These are phyloP conservation scores for Acanthurus tractus DNA, from an alignment of 2,797 vertebrate species.

Conservation along the genomic window DNA sequence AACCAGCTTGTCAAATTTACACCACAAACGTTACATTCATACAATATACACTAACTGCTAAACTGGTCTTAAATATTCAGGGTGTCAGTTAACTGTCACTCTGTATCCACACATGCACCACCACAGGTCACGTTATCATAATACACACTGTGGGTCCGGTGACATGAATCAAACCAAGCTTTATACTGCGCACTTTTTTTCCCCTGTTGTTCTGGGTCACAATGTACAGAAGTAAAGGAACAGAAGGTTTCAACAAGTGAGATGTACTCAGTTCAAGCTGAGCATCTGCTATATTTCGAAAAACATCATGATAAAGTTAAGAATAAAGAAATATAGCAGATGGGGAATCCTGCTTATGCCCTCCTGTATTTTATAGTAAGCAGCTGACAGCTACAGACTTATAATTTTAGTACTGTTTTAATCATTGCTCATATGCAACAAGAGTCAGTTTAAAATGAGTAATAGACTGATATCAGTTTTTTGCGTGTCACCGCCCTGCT, in stretches of 20 bases:
- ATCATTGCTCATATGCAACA: neutral
- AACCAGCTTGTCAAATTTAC: slow-evolving; percentile 29
- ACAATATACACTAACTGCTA: slow-evolving; percentile 1
- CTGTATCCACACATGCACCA: slow-evolving; percentile 6
- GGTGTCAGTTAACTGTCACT: slow-evolving; percentile 21
- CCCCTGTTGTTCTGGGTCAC: slow-evolving; percentile 38
- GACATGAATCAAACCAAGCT: slow-evolving; percentile 28
- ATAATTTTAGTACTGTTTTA: neutral
- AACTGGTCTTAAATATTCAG: slow-evolving; percentile 3
- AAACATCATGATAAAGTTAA: slow-evolving; percentile 14
- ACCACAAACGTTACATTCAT: slow-evolving; percentile 7
- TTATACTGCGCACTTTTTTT: neutral
- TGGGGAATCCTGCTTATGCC: neutral
- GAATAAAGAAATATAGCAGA: neutral
- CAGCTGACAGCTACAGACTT: neutral
- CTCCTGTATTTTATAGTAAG: neutral
- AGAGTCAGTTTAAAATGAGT: neutral
- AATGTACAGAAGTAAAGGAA: slow-evolving; percentile 50
- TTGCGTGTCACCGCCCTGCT: neutral
- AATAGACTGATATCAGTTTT: neutral
- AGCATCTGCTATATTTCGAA: slow-evolving; percentile 13
- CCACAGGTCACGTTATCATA: slow-evolving; percentile 5
- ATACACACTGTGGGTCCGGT: slow-evolving; percentile 9
- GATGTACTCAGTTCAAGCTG: slow-evolving; percentile 7
- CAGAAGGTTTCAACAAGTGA: slow-evolving; percentile 25